Evolutionary conservation across 1,140 invertebrate species (phyloP).

Genomic region (Tyrophagus putrescentiae): DNA sequence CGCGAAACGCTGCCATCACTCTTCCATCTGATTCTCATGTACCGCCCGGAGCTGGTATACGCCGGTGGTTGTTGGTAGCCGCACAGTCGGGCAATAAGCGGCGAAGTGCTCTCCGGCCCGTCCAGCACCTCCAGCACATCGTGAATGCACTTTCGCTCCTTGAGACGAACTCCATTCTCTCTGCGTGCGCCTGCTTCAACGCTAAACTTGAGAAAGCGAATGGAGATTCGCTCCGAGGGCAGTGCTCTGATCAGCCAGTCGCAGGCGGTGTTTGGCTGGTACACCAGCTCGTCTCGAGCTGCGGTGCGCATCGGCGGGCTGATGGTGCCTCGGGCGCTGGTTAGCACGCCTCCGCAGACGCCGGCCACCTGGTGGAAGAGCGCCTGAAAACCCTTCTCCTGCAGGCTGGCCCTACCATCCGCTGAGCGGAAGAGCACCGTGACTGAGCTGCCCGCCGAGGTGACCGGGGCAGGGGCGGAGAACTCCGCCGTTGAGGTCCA

Average conservation of each 20-base stretch:
- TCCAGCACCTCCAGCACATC: conserved; percentile 71
- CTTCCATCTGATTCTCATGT: conserved; percentile 48
- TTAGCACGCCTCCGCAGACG: conserved; percentile 63
- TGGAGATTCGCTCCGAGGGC: conserved; percentile 42
- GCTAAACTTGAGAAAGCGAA: conserved; percentile 53
- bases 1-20: conserved; percentile 40
- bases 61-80: conserved; percentile 45
- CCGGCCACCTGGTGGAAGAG: conserved; percentile 51
- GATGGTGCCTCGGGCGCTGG: conserved; percentile 46
- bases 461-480: conserved; percentile 48
- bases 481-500: no score
- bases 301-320: conserved; percentile 56
- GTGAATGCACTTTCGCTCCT: conserved; percentile 42
- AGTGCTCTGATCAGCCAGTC: conserved; percentile 55
- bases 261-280: conserved; percentile 51
- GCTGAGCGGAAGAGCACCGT: conserved; percentile 64
- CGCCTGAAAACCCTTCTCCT: conserved; percentile 46
- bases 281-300: no score
- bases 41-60: conserved; percentile 45
- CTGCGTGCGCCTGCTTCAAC: no score
- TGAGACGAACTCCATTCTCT: no score
- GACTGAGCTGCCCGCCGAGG: conserved; percentile 46
- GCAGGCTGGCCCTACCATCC: conserved; percentile 35
- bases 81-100: conserved; percentile 55
- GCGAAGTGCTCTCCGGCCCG: conserved; percentile 48